Evolutionary conservation across 2,888 invertebrate genomes (phyloP).

Genomic region (Hylaea fasciaria): DNA sequence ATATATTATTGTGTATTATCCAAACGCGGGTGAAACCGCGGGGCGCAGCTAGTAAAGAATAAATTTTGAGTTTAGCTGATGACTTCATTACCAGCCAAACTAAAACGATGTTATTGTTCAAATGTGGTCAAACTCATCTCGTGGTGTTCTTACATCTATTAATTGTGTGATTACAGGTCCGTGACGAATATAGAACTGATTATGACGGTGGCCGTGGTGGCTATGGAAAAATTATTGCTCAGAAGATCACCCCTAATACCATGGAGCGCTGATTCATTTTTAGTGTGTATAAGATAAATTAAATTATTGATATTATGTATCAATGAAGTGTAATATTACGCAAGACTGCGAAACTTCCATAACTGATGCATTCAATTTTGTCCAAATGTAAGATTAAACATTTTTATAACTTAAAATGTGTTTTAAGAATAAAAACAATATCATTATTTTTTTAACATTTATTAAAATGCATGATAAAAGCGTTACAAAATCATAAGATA

Average conservation of each 20-base stretch:
- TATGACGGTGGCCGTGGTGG: slow-evolving; percentile 98
- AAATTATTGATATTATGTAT: slow-evolving; percentile 41
- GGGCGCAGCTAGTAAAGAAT: too few relatives aligned
- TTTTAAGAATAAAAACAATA: slow-evolving; percentile 23
- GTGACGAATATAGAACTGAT: slow-evolving; percentile 99
- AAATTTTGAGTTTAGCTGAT: too few relatives aligned
- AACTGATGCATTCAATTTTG: slow-evolving; percentile 45
- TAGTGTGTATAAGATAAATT: slow-evolving; percentile 34
- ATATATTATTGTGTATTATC: too few relatives aligned
- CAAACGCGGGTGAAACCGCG: too few relatives aligned
- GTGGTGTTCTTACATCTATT: neutral
- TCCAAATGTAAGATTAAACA: slow-evolving; percentile 39
- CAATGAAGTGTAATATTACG: slow-evolving; percentile 46
- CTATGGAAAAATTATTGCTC: slow-evolving; percentile 97
- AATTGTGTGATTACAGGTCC: slow-evolving; percentile 86
- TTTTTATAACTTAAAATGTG: slow-evolving; percentile 25
- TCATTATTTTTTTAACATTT: slow-evolving; percentile 28
- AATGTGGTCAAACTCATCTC: too few relatives aligned
- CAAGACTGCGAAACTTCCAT: slow-evolving; percentile 54
- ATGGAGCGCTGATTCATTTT: slow-evolving; percentile 72
- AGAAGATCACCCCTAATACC: slow-evolving; percentile 89
- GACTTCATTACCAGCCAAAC: too few relatives aligned
- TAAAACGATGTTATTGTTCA: too few relatives aligned
- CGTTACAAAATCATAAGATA: slow-evolving; percentile 35
- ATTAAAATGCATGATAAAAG: slow-evolving; percentile 35